Conservation (phyloP, 2,888 invertebrate genomes). For the Gastrophysa polygoni region DNA sequence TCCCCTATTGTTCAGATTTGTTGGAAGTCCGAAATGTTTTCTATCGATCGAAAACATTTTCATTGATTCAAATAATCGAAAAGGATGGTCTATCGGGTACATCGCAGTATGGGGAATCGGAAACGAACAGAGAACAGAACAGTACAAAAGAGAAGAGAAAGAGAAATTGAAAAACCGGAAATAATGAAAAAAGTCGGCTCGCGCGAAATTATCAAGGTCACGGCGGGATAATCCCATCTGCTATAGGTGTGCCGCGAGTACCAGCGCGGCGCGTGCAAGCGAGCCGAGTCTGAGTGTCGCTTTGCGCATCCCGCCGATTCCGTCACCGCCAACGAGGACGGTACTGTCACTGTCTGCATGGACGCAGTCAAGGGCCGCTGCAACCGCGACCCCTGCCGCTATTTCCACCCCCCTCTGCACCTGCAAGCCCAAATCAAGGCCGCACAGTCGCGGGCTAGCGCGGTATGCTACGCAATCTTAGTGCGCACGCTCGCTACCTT, state of each 20-base stretch:
- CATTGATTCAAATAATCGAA: background rate
- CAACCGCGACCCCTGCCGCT: slow-evolving; percentile 99
- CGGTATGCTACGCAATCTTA: slow-evolving; percentile 78
- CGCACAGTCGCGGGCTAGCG: slow-evolving; percentile 92
- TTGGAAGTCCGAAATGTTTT: too few relatives aligned
- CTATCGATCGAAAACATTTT: too few relatives aligned
- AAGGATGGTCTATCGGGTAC: background rate
- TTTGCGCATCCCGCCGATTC: slow-evolving; percentile 98
- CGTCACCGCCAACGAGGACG: slow-evolving; percentile 96
- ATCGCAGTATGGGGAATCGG: background rate
- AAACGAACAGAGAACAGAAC: background rate
- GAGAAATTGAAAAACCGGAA: slow-evolving; percentile 42
- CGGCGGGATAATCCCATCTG: slow-evolving; percentile 57
- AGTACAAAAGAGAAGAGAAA: slow-evolving; percentile 22
- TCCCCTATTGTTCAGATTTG: too few relatives aligned
- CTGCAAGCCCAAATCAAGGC: slow-evolving; percentile 98
- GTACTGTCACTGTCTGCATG: slow-evolving; percentile 99
- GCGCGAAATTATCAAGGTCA: slow-evolving; percentile 43
- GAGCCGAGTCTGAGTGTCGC: slow-evolving; percentile 97
- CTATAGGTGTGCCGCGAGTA: slow-evolving; percentile 97
- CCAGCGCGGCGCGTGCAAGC: slow-evolving; percentile 98
- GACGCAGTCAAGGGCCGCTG: slow-evolving; percentile 99
- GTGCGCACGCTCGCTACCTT: slow-evolving; percentile 57
- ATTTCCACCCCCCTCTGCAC: slow-evolving; percentile 99
- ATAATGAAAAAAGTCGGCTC: too few relatives aligned